phyloP scores from a whole-genome alignment of 2,113 vertebrate species.

The Rhagologus leucostigma region DNA sequence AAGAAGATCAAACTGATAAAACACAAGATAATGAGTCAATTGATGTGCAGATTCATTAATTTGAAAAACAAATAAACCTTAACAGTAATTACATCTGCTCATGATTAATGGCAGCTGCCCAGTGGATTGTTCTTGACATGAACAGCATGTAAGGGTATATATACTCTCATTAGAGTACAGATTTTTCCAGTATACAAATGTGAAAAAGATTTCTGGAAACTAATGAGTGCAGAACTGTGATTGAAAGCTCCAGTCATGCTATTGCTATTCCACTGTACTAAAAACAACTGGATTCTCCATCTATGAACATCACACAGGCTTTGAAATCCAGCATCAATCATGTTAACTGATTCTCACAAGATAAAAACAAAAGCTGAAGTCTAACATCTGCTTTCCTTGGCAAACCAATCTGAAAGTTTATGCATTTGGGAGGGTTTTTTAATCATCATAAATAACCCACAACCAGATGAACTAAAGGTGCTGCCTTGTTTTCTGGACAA shows the following conservation, averaged over 20 bases:
- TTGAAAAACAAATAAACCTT: constrained; percentile 18
- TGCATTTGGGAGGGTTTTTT: not conserved
- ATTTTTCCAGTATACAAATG: not conserved
- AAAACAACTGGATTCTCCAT: not conserved
- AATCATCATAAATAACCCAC: not conserved
- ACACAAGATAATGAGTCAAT: not conserved
- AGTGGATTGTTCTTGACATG: not conserved
- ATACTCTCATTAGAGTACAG: not conserved
- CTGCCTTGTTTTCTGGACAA: not conserved
- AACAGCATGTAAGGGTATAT: not conserved
- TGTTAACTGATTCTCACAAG: not conserved
- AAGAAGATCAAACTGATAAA: not conserved
- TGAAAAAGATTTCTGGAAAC: not conserved
- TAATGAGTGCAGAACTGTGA: not conserved
- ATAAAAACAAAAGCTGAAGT: not conserved
- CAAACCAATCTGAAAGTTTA: not conserved
- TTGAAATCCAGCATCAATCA: constrained; percentile 13
- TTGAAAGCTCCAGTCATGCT: not conserved
- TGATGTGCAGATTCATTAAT: not conserved
- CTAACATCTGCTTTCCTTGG: constrained; percentile 19
- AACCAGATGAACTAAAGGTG: not conserved
- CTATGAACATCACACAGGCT: not conserved
- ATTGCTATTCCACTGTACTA: not conserved
- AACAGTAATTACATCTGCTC: not conserved
- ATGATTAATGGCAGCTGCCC: constrained; percentile 9